Base-by-base conservation (phyloP, 2,113 vertebrate genomes). In the Prionailurus viverrinus region DNA sequence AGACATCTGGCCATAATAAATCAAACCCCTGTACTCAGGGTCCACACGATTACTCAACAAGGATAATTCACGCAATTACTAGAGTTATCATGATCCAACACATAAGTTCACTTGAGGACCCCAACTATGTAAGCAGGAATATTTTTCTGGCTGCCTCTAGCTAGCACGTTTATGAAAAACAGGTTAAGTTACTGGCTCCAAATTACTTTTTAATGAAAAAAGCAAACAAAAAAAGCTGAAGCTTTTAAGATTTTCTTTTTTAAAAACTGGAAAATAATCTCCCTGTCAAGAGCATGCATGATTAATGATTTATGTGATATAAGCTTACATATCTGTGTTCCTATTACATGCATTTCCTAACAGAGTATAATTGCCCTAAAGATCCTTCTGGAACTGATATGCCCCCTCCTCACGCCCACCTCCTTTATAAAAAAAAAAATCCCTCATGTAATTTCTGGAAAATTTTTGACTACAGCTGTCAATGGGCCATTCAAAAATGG, bases 171-270 rank as follows among this genome's bases (percentile, higher is more conserved):
- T 99, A 99, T 98, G 98, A 98, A 99, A 99, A 99, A 98, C 99
- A 99, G 98, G 99, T 99, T 99, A 99, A 96, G 97, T 97, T 99
- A 98, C 98, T 99, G 99, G 99, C 99, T 99, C 98, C 97, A 97
- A 98, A 99, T 98, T 97, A 96, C 97, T 98, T 97, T 97, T 97
- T 96, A 95, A 94, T 96, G 80, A 97, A 96, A 96, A 96, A 95
- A 84, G 76, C 80, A 96, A 97, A 94, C 84, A 96, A 91, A 92
- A 97, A 91, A 97, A 94, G 33, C 79, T 97, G 98, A 92, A 95
- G 97, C 66, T 97, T 99, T 98, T 98, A 98, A 98, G 98, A 98
- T 78, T 87, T 78, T 94, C 92, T 78, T 61, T 97, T 98, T 95
- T 53, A 90, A 91, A 96, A 91, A 65, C 83, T 96, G 76, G 96